A percentile compares a stretch with the other conserved stretches of the same genome.
These are phyloP conservation scores for Hetaerina americana DNA, from an alignment of 1,140 invertebrate species.

Conservation along the genomic window DNA sequence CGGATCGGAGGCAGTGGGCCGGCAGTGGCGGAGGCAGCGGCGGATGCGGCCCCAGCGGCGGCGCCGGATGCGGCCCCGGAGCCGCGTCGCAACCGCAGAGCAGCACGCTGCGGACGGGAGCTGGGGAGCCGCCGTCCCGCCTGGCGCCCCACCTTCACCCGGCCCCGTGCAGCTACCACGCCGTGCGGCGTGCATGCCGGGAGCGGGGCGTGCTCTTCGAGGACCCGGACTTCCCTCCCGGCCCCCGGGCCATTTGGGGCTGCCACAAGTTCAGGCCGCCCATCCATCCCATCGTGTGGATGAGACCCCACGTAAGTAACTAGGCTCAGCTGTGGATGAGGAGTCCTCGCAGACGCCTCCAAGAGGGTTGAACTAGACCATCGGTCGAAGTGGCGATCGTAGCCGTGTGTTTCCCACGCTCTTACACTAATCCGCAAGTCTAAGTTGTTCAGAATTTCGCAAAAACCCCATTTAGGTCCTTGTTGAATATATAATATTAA, in stretches of 20 bases:
- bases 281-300: constrained; percentile 41
- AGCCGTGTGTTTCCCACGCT: no score
- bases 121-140: neutral
- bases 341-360: neutral
- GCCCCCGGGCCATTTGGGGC: constrained; percentile 36
- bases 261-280: constrained; percentile 38
- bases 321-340: neutral
- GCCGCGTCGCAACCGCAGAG: neutral
- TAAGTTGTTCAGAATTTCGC: no score
- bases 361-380: no score
- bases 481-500: no score
- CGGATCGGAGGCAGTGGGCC: constrained; percentile 31
- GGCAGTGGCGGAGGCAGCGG: constrained; percentile 16
- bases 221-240: constrained; percentile 51
- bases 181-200: constrained; percentile 38
- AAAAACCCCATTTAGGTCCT: no score
- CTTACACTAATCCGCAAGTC: no score
- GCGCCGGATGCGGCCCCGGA: neutral
- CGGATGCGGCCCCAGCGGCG: neutral
- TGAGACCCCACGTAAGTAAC: constrained; percentile 42
- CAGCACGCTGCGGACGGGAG: neutral
- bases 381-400: no score
- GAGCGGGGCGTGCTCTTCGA: constrained; percentile 46
- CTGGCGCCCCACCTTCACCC: neutral
- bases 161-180: constrained; percentile 33